Evolutionary conservation across 2,797 vertebrate species (phyloP).

Genomic region (Garrulus glandarius): DNA sequence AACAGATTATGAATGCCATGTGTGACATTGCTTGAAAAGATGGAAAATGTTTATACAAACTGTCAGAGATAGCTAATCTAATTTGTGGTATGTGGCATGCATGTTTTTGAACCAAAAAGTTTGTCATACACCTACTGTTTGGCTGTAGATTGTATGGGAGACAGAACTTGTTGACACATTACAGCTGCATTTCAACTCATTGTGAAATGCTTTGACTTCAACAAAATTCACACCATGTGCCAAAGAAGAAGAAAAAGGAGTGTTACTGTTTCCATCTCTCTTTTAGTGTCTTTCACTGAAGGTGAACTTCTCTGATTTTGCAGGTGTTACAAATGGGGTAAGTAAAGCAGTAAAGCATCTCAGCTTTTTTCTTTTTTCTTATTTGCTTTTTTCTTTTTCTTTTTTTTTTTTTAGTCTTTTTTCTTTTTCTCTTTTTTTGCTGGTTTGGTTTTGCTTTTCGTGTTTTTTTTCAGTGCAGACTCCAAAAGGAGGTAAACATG

Average conservation of each 20-base stretch:
- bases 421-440: not conserved
- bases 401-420: not conserved
- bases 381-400: not conserved
- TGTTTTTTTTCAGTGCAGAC: not conserved
- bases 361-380: not conserved
- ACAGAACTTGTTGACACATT: constrained; percentile 60
- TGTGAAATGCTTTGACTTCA: constrained; percentile 63
- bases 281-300: not conserved
- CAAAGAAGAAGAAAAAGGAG: constrained; percentile 10
- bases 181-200: constrained; percentile 40
- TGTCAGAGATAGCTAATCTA: not conserved
- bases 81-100: not conserved
- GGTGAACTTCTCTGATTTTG: not conserved
- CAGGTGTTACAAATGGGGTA: not conserved
- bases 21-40: constrained; percentile 44
- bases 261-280: not conserved
- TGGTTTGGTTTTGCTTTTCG: too few species aligned
- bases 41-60: constrained; percentile 48
- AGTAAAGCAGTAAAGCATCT: not conserved
- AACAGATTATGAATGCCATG: constrained; percentile 61
- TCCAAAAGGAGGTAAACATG: not conserved
- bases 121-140: constrained; percentile 60
- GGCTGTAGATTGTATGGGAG: constrained; percentile 47
- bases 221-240: constrained; percentile 36
- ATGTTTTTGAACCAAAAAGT: constrained; percentile 31